A percentile compares a stretch with the other conserved stretches of the same genome.
phyloP scores from a whole-genome alignment of 2,888 invertebrate genomes.

The Rotaria sp. region DNA sequence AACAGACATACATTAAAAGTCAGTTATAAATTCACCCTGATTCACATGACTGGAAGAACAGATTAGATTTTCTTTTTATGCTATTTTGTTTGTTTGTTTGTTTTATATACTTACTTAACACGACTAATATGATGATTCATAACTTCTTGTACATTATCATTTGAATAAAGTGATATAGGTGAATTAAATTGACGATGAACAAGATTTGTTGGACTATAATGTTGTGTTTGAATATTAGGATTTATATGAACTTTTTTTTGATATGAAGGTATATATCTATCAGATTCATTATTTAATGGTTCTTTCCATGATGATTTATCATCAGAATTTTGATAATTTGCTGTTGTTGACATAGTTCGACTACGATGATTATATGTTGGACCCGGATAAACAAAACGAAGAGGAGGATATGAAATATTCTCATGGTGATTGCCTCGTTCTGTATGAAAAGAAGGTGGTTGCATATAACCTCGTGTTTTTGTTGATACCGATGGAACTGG shows the following conservation, averaged over 20 bases:
- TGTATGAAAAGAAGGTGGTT: neutral
- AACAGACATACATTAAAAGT: neutral
- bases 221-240: neutral
- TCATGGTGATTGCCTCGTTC: neutral
- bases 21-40: neutral
- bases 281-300: neutral
- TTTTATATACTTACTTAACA: neutral
- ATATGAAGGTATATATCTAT: neutral
- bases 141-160: constrained; percentile 9
- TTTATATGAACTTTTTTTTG: neutral
- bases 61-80: neutral
- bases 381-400: neutral
- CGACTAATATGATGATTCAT: constrained; percentile 17
- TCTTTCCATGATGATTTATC: neutral
- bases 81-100: neutral
- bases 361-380: neutral
- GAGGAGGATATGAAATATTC: neutral
- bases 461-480: constrained; percentile 10
- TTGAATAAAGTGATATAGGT: constrained; percentile 16
- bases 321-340: neutral
- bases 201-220: neutral
- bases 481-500: neutral
- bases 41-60: neutral
- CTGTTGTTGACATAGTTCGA: neutral
- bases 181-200: constrained; percentile 27